Percentiles rank a stretch among this genome's conserved stretches.
phyloP scores from a whole-genome alignment of 2,797 vertebrate genomes.

The Urocyon cinereoargenteus region DNA sequence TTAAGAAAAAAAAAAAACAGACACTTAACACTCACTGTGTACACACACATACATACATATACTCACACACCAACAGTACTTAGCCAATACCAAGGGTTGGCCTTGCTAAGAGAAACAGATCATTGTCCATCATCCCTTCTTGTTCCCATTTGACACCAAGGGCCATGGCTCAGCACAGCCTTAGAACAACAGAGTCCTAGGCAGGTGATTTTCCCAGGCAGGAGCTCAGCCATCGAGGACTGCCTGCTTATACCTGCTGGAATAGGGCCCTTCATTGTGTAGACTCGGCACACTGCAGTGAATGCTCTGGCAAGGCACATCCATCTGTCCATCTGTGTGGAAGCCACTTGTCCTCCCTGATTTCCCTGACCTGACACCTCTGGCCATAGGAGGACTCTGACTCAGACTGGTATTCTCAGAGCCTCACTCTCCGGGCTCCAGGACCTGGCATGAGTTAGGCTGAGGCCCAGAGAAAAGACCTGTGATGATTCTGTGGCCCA shows the following conservation, averaged over 20 bases:
- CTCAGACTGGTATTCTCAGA: too few species aligned
- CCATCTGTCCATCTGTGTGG: background rate
- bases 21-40: background rate
- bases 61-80: background rate
- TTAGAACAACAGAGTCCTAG: too few species aligned
- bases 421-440: too few species aligned
- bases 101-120: background rate
- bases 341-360: background rate
- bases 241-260: fast-evolving
- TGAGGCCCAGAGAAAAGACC: background rate
- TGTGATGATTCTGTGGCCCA: too few species aligned
- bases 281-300: fast-evolving
- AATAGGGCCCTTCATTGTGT: background rate
- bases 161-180: background rate
- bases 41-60: background rate
- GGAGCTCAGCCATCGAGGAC: fast-evolving
- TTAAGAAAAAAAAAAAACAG: background rate
- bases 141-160: background rate
- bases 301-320: fast-evolving
- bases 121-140: background rate
- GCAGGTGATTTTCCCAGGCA: background rate
- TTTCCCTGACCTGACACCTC: background rate
- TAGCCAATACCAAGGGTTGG: background rate
- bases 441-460: background rate
- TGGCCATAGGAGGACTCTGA: background rate